Conservation (phyloP, 2,797 vertebrate species). For the Otolemur crassicaudatus region DNA sequence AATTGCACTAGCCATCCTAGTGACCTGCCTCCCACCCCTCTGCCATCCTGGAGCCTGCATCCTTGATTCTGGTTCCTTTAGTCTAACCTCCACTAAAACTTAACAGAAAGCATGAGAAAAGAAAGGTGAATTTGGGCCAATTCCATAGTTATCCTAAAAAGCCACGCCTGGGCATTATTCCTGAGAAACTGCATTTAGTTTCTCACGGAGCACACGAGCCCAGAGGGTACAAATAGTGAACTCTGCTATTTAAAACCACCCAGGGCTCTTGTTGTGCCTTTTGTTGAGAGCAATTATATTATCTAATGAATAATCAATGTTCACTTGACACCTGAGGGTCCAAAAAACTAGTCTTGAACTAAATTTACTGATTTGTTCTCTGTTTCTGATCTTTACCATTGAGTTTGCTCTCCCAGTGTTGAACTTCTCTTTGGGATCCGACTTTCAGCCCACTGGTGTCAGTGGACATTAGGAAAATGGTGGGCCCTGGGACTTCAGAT, state of each 20-base stretch:
- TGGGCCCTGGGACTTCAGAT: not conserved
- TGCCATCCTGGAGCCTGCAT: not conserved
- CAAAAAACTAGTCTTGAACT: constrained; percentile 83
- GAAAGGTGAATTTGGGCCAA: constrained; percentile 6
- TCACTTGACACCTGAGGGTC: constrained; percentile 85
- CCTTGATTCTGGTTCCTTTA: constrained; percentile 45
- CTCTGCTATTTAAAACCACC: constrained; percentile 56
- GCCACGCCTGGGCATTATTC: constrained; percentile 9
- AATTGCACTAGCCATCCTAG: not conserved
- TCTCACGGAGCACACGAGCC: constrained; percentile 1
- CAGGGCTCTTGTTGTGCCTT: constrained; percentile 79
- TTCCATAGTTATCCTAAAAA: constrained; percentile 29
- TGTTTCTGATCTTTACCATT: constrained; percentile 79
- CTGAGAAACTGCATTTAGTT: constrained; percentile 52
- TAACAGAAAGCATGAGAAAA: constrained; percentile 39
- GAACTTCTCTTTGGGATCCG: not conserved
- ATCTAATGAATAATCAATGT: constrained; percentile 89
- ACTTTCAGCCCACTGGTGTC: not conserved
- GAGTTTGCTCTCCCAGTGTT: not conserved
- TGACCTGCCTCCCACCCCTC: not conserved
- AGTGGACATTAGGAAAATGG: rapidly evolving
- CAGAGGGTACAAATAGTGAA: constrained; percentile 45
- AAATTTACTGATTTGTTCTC: constrained; percentile 80
- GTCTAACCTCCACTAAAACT: constrained; percentile 30
- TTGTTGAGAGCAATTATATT: constrained; percentile 87